These are phyloP conservation scores for Didymodactylos carnosus DNA, from an alignment of 2,888 invertebrate species.

Conservation along the genomic window DNA sequence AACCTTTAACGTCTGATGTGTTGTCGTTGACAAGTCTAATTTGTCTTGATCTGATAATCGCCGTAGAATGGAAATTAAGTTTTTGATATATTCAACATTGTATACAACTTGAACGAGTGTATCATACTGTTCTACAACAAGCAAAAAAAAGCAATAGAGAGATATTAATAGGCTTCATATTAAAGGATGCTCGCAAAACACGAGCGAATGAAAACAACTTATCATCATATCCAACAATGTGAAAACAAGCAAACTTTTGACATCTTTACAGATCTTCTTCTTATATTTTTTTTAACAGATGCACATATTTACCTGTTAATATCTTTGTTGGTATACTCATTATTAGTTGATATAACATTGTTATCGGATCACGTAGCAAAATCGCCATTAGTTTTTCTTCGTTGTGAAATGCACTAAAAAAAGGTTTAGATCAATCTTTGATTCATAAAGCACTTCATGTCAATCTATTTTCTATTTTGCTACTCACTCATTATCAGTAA, in stretches of 20 bases:
- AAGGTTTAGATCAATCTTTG: neutral
- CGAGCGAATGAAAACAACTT: too few species aligned
- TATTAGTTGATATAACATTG: neutral
- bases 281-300: neutral
- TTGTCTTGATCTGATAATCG: too few species aligned
- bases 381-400: neutral
- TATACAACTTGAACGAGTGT: neutral
- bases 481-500: neutral
- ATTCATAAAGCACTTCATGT: neutral
- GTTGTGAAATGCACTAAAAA: neutral
- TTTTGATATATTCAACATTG: neutral
- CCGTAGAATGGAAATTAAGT: too few species aligned
- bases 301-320: neutral
- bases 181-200: too few species aligned
- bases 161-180: too few species aligned
- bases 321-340: neutral
- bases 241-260: too few species aligned
- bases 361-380: neutral
- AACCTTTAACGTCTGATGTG: too few species aligned
- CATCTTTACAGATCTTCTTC: too few species aligned
- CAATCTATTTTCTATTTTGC: neutral
- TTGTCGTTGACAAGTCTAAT: too few species aligned
- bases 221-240: too few species aligned
- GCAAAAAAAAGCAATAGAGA: neutral
- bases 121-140: neutral